These are phyloP conservation scores for Crypturellus tataupa DNA, from an alignment of 2,797 vertebrate genomes.

Conservation along the genomic window DNA sequence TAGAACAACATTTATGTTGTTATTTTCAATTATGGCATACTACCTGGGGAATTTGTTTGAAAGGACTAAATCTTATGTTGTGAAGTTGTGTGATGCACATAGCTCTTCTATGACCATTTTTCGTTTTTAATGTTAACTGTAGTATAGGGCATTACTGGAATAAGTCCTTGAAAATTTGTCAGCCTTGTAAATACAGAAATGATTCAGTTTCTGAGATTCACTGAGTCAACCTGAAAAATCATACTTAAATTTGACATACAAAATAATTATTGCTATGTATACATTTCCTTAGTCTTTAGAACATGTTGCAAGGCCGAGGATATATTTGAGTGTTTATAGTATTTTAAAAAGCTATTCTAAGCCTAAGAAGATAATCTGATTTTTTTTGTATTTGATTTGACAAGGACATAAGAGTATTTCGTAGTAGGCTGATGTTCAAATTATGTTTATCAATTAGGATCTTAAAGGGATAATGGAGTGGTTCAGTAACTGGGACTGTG, in stretches of 20 bases:
- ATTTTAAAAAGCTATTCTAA: not conserved
- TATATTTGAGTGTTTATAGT: not conserved
- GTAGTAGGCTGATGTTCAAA: not conserved
- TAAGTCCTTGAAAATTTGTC: not conserved
- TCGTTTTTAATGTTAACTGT: not conserved
- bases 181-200: not conserved
- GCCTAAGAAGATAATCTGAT: not conserved
- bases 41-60: not conserved
- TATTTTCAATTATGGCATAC: not conserved
- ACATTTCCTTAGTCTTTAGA: not conserved
- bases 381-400: not conserved
- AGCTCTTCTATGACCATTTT: not conserved
- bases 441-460: not conserved
- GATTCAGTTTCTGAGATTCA: not conserved
- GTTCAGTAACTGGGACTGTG: not conserved
- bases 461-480: not conserved
- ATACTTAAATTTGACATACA: not conserved
- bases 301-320: not conserved
- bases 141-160: not conserved
- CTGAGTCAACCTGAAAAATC: not conserved
- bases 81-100: not conserved
- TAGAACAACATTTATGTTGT: not conserved
- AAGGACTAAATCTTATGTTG: not conserved
- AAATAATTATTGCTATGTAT: not conserved
- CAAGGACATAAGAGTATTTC: not conserved